These are phyloP conservation scores for Augochlora pura DNA, from an alignment of 1,140 invertebrate species.

Conservation along the genomic window DNA sequence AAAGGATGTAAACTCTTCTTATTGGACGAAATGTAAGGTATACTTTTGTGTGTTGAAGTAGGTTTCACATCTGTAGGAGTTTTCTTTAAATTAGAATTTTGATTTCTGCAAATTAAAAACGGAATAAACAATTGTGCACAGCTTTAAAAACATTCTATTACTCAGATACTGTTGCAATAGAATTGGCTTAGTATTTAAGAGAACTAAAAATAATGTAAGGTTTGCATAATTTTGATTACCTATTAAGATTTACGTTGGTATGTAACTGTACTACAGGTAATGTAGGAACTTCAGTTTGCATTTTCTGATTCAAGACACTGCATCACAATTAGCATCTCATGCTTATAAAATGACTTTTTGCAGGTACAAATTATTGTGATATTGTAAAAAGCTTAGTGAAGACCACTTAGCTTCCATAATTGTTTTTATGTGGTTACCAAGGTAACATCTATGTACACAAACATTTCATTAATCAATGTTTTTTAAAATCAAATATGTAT, in stretches of 20 bases:
- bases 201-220: background rate
- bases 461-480: conserved; percentile 50
- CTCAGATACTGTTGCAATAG: background rate
- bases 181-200: background rate
- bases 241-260: conserved; percentile 66
- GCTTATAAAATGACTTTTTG: conserved; percentile 19
- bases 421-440: conserved; percentile 65
- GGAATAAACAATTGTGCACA: background rate
- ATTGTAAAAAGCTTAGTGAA: conserved; percentile 47
- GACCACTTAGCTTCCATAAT: conserved; percentile 59
- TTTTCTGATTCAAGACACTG: conserved; percentile 64
- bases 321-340: conserved; percentile 46
- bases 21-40: conserved; percentile 75
- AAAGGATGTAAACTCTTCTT: conserved; percentile 77
- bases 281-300: conserved; percentile 76
- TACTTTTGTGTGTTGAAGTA: conserved; percentile 61
- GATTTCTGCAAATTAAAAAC: conserved; percentile 69
- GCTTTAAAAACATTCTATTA: background rate
- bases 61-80: conserved; percentile 60
- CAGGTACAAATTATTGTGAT: conserved; percentile 35
- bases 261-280: conserved; percentile 74
- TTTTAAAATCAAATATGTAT: background rate
- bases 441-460: conserved; percentile 49
- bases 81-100: conserved; percentile 72
- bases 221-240: conserved; percentile 68